Percentiles rank a stretch among this genome's conserved stretches.
Evolutionary conservation across 2,888 invertebrate genomes (phyloP).

Genomic region (Endotricha flammealis): DNA sequence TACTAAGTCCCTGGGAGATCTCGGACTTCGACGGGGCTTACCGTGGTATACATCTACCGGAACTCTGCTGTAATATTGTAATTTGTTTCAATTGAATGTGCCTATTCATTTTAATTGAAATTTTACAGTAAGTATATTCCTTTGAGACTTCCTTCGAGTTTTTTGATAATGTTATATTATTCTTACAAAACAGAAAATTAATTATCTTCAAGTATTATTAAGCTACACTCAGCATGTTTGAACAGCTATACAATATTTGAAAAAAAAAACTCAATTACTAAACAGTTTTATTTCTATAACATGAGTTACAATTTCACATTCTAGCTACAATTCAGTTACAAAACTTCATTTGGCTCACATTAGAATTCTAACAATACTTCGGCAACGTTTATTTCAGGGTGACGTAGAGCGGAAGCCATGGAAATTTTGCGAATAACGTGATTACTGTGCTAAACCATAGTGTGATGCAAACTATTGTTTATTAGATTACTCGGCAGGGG

Average conservation of each 20-base stretch:
- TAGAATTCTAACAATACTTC: slow-evolving; percentile 14
- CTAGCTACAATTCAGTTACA: background rate
- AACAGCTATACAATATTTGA: no score
- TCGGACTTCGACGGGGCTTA: slow-evolving; percentile 39
- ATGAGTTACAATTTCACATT: background rate
- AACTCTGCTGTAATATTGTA: slow-evolving; percentile 26
- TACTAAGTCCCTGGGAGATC: slow-evolving; percentile 46
- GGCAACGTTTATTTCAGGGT: slow-evolving; percentile 31
- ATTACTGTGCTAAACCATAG: slow-evolving; percentile 35
- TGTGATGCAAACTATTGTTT: slow-evolving; percentile 33
- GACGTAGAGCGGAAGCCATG: slow-evolving; percentile 43
- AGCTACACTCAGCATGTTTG: no score
- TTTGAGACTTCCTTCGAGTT: background rate
- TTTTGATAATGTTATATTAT: no score
- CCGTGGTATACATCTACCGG: slow-evolving; percentile 23
- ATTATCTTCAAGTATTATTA: no score
- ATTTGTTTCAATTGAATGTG: slow-evolving; percentile 9
- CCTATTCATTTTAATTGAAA: slow-evolving; percentile 2
- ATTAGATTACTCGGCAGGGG: slow-evolving; percentile 34
- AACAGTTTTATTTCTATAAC: background rate
- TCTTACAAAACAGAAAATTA: no score
- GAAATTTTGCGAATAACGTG: slow-evolving; percentile 47
- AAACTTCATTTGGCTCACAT: slow-evolving; percentile 23
- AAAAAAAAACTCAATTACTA: no score
- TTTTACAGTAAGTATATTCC: background rate